phyloP scores from a whole-genome alignment of 2,888 invertebrate species.

The Watsonalla binaria region DNA sequence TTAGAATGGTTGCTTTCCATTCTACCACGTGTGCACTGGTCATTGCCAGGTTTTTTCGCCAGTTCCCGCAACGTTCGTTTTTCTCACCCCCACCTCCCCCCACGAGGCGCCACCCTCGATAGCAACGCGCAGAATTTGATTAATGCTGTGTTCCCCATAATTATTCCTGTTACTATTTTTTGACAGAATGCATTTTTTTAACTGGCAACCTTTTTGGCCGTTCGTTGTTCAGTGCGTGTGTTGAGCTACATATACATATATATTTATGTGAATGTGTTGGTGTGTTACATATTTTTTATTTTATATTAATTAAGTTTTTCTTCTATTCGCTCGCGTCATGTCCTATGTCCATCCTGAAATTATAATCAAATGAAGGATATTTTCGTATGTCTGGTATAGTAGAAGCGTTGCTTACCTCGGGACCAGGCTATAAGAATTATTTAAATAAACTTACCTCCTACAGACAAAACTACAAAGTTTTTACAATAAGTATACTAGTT shows the following conservation, averaged over 20 bases:
- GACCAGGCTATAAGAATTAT: no score
- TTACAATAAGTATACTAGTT: no score
- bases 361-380: no score
- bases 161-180: conserved; percentile 77
- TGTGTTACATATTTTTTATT: no score
- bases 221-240: conserved; percentile 15
- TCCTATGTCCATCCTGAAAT: no score
- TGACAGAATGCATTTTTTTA: conserved; percentile 68
- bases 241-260: conserved; percentile 4
- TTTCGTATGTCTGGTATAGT: no score
- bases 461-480: no score
- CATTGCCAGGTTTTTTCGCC: conserved; percentile 72
- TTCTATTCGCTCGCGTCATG: no score
- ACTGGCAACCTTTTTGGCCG: conserved; percentile 37
- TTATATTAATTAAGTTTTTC: no score
- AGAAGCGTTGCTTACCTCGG: no score
- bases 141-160: conserved; percentile 78
- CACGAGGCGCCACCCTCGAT: conserved; percentile 43
- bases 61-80: conserved; percentile 70
- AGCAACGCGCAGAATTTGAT: conserved; percentile 76
- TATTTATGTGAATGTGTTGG: no score
- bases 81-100: conserved; percentile 37
- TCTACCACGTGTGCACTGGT: conserved; percentile 27
- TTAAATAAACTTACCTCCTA: no score
- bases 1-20: conserved; percentile 24